Conservation (phyloP, 2,113 vertebrate species). For the Andinoacara biseriatus region DNA sequence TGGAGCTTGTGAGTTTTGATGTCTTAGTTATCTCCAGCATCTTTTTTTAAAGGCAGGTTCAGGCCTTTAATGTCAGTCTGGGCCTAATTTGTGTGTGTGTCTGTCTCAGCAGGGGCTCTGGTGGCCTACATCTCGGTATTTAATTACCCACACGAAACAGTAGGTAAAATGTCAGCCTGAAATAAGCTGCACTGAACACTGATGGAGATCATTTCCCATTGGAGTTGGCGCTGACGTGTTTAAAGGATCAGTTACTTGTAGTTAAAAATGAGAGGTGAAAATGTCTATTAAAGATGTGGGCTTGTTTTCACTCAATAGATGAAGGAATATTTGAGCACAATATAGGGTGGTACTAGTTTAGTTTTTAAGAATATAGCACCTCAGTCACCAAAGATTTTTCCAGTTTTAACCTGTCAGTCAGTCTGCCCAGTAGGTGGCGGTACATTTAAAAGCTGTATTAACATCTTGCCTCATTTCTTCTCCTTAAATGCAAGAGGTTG, state of each 20-base stretch:
- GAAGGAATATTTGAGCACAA: too few relatives aligned
- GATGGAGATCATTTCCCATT: neutral
- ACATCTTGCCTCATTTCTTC: neutral
- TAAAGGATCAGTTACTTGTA: neutral
- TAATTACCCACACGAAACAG: slow-evolving; percentile 72
- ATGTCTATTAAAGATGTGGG: neutral
- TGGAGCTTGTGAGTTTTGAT: neutral
- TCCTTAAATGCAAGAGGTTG: neutral
- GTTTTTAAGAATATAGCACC: too few relatives aligned
- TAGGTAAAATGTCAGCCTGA: slow-evolving; percentile 68
- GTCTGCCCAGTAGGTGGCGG: slow-evolving; percentile 40
- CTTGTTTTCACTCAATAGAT: neutral
- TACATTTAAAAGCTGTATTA: neutral
- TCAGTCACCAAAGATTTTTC: neutral
- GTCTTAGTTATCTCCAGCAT: neutral
- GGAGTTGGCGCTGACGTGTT: neutral
- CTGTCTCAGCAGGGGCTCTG: slow-evolving; percentile 29
- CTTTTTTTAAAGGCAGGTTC: neutral
- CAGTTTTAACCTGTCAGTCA: neutral
- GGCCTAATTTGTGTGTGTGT: neutral
- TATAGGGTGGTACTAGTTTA: too few relatives aligned
- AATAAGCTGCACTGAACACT: slow-evolving; percentile 36
- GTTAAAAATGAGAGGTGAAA: slow-evolving; percentile 1
- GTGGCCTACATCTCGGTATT: slow-evolving; percentile 59
- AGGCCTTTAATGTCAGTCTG: slow-evolving; percentile 26